A percentile compares a stretch with the other conserved stretches of the same genome.
Evolutionary conservation across 2,888 invertebrate genomes (phyloP).

Genomic region (Eueremaeus valkanovi): DNA sequence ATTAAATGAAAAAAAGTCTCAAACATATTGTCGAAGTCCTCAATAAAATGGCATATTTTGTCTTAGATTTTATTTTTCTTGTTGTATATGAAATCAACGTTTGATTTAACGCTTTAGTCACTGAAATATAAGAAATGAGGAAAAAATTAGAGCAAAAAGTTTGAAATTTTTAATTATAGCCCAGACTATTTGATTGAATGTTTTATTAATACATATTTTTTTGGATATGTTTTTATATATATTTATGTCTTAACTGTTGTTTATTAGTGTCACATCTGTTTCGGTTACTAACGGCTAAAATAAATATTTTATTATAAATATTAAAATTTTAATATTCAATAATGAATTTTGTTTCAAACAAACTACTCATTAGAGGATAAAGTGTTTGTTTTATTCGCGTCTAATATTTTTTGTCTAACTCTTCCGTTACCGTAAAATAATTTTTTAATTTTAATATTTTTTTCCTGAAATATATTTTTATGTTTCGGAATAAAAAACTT

Average conservation of each 20-base stretch:
- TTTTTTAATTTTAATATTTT: not conserved
- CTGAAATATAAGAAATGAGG: not conserved
- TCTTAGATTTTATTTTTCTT: too few species aligned
- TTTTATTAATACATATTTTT: not conserved
- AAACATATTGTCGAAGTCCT: too few species aligned
- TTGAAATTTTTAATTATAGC: not conserved
- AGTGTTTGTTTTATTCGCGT: not conserved
- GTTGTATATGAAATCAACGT: too few species aligned
- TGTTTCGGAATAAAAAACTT: too few species aligned
- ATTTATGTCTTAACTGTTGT: not conserved
- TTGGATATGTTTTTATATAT: not conserved
- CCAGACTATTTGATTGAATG: not conserved
- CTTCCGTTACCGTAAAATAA: constrained; percentile 1
- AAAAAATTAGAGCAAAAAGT: not conserved
- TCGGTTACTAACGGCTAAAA: not conserved
- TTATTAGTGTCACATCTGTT: constrained; percentile 15
- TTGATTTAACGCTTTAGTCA: not conserved
- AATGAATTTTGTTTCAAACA: not conserved
- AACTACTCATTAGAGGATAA: not conserved
- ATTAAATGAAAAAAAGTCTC: not conserved
- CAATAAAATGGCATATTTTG: too few species aligned
- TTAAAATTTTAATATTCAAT: not conserved
- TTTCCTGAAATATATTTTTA: too few species aligned
- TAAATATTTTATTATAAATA: not conserved
- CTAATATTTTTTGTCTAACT: not conserved